phyloP scores from a whole-genome alignment of 1,140 invertebrate species.

The Dendroctonus ponderosae region DNA sequence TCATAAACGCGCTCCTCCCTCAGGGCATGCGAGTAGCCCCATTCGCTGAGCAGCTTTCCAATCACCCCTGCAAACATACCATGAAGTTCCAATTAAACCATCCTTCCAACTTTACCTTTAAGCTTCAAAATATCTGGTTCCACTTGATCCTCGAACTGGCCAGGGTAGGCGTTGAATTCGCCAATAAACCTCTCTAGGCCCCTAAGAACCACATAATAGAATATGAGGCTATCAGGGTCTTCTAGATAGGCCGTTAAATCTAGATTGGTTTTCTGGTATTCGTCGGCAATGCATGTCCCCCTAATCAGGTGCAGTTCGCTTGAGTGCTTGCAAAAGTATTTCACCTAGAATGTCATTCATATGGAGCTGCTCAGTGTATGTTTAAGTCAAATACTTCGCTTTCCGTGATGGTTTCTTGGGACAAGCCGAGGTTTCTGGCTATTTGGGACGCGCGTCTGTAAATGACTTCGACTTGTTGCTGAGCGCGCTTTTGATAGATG shows the following conservation, averaged over 20 bases:
- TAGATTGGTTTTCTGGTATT: slow-evolving; percentile 58
- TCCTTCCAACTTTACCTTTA: slow-evolving; percentile 30
- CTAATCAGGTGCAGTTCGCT: slow-evolving; percentile 74
- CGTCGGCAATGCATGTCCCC: slow-evolving; percentile 77
- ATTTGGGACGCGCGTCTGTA: slow-evolving; percentile 78
- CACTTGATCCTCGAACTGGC: slow-evolving; percentile 81
- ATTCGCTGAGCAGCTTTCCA: slow-evolving; percentile 74
- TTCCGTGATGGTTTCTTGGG: slow-evolving; percentile 72
- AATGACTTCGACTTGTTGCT: slow-evolving; percentile 77
- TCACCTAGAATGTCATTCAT: slow-evolving; percentile 51
- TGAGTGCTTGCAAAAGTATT: slow-evolving; percentile 82
- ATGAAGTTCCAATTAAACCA: slow-evolving; percentile 37
- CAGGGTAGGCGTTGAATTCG: slow-evolving; percentile 88
- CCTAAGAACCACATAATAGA: slow-evolving; percentile 88
- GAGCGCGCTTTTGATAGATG: slow-evolving; percentile 83
- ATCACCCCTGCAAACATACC: slow-evolving; percentile 38
- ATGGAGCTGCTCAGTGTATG: no score
- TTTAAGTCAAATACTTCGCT: slow-evolving; percentile 56
- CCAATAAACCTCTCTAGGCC: slow-evolving; percentile 87
- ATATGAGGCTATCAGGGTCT: slow-evolving; percentile 80
- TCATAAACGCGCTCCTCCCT: slow-evolving; percentile 96
- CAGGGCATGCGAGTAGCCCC: slow-evolving; percentile 69
- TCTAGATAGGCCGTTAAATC: slow-evolving; percentile 56
- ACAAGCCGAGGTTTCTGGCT: slow-evolving; percentile 70
- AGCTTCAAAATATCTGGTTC: slow-evolving; percentile 46